These are phyloP conservation scores for western clawed frog (Xenopus tropicalis) DNA, from an alignment of 2,113 vertebrate genomes.

Conservation along the genomic window DNA sequence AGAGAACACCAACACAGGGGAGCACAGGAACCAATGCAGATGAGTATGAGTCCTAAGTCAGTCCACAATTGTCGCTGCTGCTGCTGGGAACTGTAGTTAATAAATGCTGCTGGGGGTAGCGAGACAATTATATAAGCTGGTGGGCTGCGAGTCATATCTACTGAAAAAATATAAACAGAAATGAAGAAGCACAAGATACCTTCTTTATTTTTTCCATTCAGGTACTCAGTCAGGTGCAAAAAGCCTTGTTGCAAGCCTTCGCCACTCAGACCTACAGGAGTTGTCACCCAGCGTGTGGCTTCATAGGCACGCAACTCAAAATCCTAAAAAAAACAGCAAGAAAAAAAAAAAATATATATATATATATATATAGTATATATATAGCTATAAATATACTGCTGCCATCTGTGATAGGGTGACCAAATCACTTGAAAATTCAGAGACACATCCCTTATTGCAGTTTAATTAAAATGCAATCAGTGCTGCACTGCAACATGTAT, in stretches of 20 bases:
- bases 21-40: no score
- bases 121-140: no score
- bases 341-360: neutral
- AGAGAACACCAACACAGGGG: no score
- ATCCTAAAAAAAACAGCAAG: neutral
- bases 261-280: neutral
- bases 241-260: neutral
- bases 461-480: neutral
- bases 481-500: no score
- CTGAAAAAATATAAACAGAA: no score
- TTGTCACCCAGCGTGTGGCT: neutral
- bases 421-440: no score
- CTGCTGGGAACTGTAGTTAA: no score
- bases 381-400: neutral
- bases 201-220: neutral
- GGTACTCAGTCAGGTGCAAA: neutral
- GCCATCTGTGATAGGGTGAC: neutral
- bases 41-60: no score
- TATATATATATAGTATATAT: neutral
- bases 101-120: no score
- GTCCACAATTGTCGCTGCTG: no score
- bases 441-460: neutral
- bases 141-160: no score
- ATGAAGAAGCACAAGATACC: neutral
- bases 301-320: neutral